Conservation (phyloP, 1,140 invertebrate genomes). For the Hydropsyche tenuis region DNA sequence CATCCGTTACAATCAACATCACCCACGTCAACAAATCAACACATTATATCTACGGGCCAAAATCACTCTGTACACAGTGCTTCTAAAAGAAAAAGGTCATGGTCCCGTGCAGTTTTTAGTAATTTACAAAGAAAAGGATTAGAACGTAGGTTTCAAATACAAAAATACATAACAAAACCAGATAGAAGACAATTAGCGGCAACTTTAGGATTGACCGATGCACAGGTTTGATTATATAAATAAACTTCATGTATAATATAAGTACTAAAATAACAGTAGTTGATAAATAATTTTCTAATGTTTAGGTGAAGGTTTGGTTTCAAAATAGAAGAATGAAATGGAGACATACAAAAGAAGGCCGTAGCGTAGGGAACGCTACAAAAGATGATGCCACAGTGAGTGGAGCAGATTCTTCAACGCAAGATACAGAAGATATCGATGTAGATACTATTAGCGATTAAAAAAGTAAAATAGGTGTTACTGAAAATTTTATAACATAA, state of each 20-base stretch:
- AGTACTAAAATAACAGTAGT: not conserved
- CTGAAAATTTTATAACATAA: too few species aligned
- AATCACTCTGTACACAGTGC: slow-evolving; percentile 57
- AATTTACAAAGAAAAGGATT: slow-evolving; percentile 89
- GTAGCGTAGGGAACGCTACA: slow-evolving; percentile 51
- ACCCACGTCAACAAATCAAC: slow-evolving; percentile 31
- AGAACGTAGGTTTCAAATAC: slow-evolving; percentile 87
- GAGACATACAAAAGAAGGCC: slow-evolving; percentile 80
- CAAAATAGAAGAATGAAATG: slow-evolving; percentile 94
- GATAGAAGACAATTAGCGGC: slow-evolving; percentile 89
- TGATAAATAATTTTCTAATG: not conserved
- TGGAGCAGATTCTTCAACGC: slow-evolving; percentile 55
- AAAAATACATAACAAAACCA: slow-evolving; percentile 95
- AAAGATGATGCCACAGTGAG: slow-evolving; percentile 43
- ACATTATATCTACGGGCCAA: slow-evolving; percentile 52
- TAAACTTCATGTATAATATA: not conserved
- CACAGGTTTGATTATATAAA: slow-evolving; percentile 64
- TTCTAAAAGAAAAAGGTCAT: slow-evolving; percentile 83
- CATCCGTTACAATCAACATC: slow-evolving; percentile 51
- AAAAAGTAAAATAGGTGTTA: not conserved
- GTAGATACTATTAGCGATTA: slow-evolving; percentile 62
- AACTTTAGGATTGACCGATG: slow-evolving; percentile 88
- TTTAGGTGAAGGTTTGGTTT: slow-evolving; percentile 91
- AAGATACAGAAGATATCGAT: slow-evolving; percentile 61
- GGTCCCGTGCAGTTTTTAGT: slow-evolving; percentile 94